Base-by-base conservation (phyloP, 2,888 invertebrate genomes). In the Sthenelais limicola region DNA sequence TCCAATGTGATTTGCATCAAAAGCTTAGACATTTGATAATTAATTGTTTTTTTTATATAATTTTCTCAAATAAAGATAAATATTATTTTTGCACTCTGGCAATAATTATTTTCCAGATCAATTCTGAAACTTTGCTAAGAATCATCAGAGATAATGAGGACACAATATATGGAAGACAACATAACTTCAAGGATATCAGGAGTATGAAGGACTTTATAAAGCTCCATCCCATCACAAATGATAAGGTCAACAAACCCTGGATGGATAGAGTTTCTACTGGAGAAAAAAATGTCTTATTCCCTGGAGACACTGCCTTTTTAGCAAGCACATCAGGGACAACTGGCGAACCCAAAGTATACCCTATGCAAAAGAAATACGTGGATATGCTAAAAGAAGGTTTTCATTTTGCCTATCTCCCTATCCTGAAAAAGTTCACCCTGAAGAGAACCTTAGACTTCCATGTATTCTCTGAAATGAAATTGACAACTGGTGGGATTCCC, bases 311-410 rank as follows among this genome's bases (percentile, higher is more conserved):
- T 1, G n/a, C 24, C 3, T 21, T 5, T 26, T 21, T 52, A 5
- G 21, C 49, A 1, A 30, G 49, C 3, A 69, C 69, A 1, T 69
- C 69, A 15, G 69, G 69, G 5, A 69, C 69, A 7, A 69, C 69
- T 9, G 52, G 69, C 26, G 26, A 9, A 9, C 43, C 67, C 5
- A 67, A 67, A 24, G 21, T 48, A 7, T 67, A 67, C 28, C 48
- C 67, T 21, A 28, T 30, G 9, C 18, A 9, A 15, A 24, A n/a
- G 15, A 5, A 38, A 15, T 28, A 38, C 38, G 38, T 62, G 9
- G 24, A 1, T 12, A 28, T 3, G 1, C 1, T 4, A 18, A 62
- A 62, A 28, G 21, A 12, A 2, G 18, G 21, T 1, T 24, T 62
- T 35, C 3, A 3, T 3, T 1, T 62, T 9, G 21, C 21, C 38